Conservation (phyloP, 2,888 invertebrate genomes). For the Pherbina coryleti region DNA sequence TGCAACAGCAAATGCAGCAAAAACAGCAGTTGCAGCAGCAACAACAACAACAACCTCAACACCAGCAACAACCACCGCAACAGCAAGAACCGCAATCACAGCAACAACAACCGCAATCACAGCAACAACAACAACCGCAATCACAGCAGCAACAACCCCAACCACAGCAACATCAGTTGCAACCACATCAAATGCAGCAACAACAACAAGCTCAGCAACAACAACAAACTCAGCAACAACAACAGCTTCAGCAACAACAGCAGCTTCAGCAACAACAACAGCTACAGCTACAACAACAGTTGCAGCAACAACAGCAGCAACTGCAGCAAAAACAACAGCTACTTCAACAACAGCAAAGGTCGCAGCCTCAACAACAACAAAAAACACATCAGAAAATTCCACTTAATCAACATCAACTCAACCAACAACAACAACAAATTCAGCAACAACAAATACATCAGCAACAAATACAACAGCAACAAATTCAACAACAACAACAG, state of each 20-base stretch:
- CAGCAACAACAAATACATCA: conserved; percentile 37
- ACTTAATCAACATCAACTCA: conserved; percentile 44
- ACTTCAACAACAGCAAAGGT: conserved; percentile 46
- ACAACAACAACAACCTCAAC: conserved; percentile 45
- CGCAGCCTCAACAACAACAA: conserved; percentile 40
- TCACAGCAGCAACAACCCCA: conserved; percentile 40
- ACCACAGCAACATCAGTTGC: conserved; percentile 4
- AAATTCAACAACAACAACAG: conserved; percentile 42
- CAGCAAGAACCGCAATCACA: conserved; percentile 39
- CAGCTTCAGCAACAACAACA: conserved; percentile 32
- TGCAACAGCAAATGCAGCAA: conserved; percentile 43
- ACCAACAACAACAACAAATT: conserved; percentile 45
- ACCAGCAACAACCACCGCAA: conserved; percentile 42
- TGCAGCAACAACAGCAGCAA: conserved; percentile 38
- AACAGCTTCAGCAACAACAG: conserved; percentile 39
- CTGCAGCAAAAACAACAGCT: conserved; percentile 43
- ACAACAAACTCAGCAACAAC: conserved; percentile 20
- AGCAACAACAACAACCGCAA: conserved; percentile 40
- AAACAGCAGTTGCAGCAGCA: conserved; percentile 43
- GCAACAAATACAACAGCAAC: conserved; percentile 46
- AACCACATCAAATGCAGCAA: conserved; percentile 38
- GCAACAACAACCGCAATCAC: neutral
- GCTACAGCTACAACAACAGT: conserved; percentile 35
- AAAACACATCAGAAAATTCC: conserved; percentile 39
- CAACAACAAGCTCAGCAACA: conserved; percentile 43